Conservation (phyloP, 2,888 invertebrate genomes). For the Pseudolycoriella hygida region DNA sequence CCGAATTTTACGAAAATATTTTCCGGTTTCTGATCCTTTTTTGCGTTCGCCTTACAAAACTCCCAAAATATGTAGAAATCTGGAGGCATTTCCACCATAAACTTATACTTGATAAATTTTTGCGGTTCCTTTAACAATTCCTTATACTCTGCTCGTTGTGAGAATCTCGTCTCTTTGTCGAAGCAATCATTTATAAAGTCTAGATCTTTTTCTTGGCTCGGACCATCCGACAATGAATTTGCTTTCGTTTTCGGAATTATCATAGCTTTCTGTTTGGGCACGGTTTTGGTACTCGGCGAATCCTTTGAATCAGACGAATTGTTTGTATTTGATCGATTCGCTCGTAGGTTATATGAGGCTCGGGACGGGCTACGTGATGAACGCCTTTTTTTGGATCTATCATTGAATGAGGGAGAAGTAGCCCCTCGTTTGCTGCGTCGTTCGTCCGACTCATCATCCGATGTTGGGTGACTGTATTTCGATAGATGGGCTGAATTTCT, state of each 20-base stretch:
- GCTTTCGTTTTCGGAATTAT: background rate
- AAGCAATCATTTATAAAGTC: conserved; percentile 16
- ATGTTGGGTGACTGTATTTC: conserved; percentile 58
- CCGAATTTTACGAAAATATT: conserved; percentile 47
- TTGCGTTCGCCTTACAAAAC: conserved; percentile 41
- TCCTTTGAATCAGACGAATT: background rate
- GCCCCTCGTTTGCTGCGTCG: background rate
- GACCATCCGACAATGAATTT: background rate
- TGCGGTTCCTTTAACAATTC: conserved; percentile 31
- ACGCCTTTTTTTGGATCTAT: background rate
- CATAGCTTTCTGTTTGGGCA: background rate
- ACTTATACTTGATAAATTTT: conserved; percentile 49
- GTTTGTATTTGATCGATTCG: background rate
- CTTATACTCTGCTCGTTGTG: conserved; percentile 25
- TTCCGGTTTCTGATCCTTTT: conserved; percentile 32
- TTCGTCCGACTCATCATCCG: conserved; percentile 15
- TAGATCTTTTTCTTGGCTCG: conserved; percentile 15
- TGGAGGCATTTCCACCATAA: conserved; percentile 71
- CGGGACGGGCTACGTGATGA: background rate
- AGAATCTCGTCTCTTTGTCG: conserved; percentile 19
- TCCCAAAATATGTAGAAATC: conserved; percentile 79
- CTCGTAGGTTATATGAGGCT: background rate
- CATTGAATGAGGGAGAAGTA: background rate
- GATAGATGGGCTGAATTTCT: conserved; percentile 55
- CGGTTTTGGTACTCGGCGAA: background rate